A percentile compares a stretch with the other conserved stretches of the same genome.
These are phyloP conservation scores for Apamea anceps DNA, from an alignment of 2,888 invertebrate species.

Conservation along the genomic window DNA sequence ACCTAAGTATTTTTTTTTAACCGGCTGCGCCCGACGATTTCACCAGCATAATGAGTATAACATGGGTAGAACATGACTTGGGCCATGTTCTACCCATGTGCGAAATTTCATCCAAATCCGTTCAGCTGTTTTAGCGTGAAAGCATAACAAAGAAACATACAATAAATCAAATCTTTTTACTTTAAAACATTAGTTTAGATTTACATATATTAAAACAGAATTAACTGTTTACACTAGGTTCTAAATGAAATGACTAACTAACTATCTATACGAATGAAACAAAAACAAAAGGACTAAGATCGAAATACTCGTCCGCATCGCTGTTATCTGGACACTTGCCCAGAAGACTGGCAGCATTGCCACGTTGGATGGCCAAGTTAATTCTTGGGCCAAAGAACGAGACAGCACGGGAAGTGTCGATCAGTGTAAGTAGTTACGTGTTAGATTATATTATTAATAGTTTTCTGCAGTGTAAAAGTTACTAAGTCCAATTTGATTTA, in stretches of 20 bases:
- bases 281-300: neutral
- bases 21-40: too few species aligned
- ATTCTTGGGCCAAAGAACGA: neutral
- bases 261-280: neutral
- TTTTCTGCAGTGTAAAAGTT: neutral
- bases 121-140: too few species aligned
- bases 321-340: neutral
- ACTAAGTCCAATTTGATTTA: neutral
- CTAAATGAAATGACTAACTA: too few species aligned
- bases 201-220: too few species aligned
- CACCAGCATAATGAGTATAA: too few species aligned
- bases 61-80: too few species aligned
- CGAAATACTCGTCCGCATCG: neutral
- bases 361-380: neutral
- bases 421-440: neutral
- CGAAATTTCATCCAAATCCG: too few species aligned
- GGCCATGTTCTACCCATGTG: too few species aligned
- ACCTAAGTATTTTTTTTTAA: neutral
- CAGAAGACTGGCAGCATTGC: neutral
- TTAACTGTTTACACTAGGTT: too few species aligned
- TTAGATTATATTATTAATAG: neutral
- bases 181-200: too few species aligned
- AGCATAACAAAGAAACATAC: too few species aligned
- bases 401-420: neutral
- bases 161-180: too few species aligned